These are phyloP conservation scores for Brienomyrus brachyistius DNA, from an alignment of 2,113 vertebrate species.

Conservation along the genomic window DNA sequence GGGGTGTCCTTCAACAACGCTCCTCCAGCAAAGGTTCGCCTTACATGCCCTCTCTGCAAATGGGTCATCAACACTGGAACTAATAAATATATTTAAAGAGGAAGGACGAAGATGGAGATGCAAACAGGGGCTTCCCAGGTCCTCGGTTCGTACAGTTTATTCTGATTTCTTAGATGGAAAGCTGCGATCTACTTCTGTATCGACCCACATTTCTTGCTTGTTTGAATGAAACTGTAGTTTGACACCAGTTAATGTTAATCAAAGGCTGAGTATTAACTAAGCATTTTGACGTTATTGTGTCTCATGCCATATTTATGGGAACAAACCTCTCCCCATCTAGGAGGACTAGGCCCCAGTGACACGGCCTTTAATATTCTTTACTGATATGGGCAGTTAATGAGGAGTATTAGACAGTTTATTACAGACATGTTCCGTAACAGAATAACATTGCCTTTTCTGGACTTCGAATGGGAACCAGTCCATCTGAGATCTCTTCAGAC, in stretches of 20 bases:
- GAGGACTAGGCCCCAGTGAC: background rate
- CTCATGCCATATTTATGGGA: background rate
- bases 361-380: background rate
- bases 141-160: background rate
- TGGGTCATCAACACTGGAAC: background rate
- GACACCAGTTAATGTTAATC: background rate
- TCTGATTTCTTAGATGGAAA: background rate
- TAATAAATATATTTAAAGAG: background rate
- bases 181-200: background rate
- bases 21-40: background rate
- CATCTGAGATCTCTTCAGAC: background rate
- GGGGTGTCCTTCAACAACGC: background rate
- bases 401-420: background rate
- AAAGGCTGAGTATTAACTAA: background rate
- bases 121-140: background rate
- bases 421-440: background rate
- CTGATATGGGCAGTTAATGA: background rate
- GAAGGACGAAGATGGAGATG: background rate
- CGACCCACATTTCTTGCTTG: background rate
- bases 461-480: background rate
- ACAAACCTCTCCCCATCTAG: background rate
- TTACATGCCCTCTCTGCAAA: background rate
- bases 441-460: background rate
- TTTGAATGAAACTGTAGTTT: background rate
- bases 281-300: background rate